phyloP scores from a whole-genome alignment of 1,140 invertebrate genomes.

The Wasmannia auropunctata region DNA sequence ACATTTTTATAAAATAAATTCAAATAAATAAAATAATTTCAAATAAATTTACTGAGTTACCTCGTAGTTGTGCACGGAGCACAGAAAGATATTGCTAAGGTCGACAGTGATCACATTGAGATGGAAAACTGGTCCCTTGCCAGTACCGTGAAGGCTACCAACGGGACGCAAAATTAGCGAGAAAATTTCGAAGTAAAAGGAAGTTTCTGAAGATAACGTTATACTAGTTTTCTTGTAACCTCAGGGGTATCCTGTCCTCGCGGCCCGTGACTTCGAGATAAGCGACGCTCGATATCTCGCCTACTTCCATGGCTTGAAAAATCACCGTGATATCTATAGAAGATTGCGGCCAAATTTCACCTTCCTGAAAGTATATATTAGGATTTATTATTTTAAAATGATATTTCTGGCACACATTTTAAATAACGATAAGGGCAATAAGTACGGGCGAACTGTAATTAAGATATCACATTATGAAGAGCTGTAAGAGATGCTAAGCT shows the following conservation, averaged over 20 bases:
- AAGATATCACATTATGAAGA: neutral
- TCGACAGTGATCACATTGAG: conserved; percentile 78
- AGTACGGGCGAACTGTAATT: neutral
- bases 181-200: neutral
- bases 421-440: neutral
- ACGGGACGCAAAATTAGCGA: conserved; percentile 11
- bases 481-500: neutral
- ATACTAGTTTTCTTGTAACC: conserved; percentile 59
- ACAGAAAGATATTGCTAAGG: conserved; percentile 73
- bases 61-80: conserved; percentile 78
- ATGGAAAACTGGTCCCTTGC: conserved; percentile 78
- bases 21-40: too few species aligned
- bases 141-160: conserved; percentile 72
- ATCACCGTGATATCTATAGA: conserved; percentile 71
- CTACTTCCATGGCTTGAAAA: conserved; percentile 76
- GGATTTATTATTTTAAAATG: neutral
- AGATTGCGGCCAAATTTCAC: conserved; percentile 78
- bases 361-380: conserved; percentile 66
- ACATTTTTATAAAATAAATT: neutral
- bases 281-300: conserved; percentile 71
- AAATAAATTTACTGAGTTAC: conserved; percentile 57
- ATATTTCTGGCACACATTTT: neutral
- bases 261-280: conserved; percentile 80
- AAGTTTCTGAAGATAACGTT: conserved; percentile 26
- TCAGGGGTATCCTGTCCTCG: conserved; percentile 78